These are phyloP conservation scores for Drosophila gaucha DNA, from an alignment of 2,888 invertebrate genomes.

Conservation along the genomic window DNA sequence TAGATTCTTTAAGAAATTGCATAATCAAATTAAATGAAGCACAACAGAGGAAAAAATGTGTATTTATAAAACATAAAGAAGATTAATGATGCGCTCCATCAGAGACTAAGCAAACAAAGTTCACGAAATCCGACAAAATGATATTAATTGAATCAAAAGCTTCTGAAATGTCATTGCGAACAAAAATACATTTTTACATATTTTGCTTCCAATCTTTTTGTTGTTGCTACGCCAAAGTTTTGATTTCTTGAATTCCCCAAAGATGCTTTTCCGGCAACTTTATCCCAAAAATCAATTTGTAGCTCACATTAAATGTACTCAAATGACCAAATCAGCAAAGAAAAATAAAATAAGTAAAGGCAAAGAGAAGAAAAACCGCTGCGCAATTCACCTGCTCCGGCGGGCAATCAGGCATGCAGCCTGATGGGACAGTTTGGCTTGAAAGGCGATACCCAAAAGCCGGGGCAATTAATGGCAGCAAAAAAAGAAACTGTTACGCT, in stretches of 20 bases:
- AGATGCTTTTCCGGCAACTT: not conserved
- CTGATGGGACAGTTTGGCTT: constrained; percentile 18
- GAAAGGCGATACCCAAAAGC: constrained; percentile 29
- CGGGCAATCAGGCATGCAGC: constrained; percentile 63
- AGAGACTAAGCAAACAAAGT: not conserved
- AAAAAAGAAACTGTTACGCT: constrained; percentile 21
- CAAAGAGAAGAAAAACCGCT: constrained; percentile 18
- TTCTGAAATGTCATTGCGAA: constrained; percentile 5
- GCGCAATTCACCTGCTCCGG: constrained; percentile 36
- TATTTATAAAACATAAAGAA: constrained; percentile 1
- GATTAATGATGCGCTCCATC: constrained; percentile 17
- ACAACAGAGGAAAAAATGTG: no score
- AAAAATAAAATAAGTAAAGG: constrained; percentile 5
- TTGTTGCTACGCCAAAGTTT: not conserved
- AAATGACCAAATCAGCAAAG: constrained; percentile 51
- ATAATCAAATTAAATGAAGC: not conserved
- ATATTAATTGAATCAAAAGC: constrained; percentile 14
- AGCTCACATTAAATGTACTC: constrained; percentile 20
- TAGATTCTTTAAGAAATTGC: not conserved
- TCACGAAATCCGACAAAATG: not conserved
- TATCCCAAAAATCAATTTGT: constrained; percentile 15
- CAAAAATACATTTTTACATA: constrained; percentile 7
- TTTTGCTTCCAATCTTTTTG: no score
- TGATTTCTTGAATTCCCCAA: constrained; percentile 5
- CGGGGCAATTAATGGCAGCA: constrained; percentile 67